A percentile compares a stretch with the other conserved stretches of the same genome.
Evolutionary conservation across 2,797 vertebrate species (phyloP).

Genomic region (Podarcis lilfordi): DNA sequence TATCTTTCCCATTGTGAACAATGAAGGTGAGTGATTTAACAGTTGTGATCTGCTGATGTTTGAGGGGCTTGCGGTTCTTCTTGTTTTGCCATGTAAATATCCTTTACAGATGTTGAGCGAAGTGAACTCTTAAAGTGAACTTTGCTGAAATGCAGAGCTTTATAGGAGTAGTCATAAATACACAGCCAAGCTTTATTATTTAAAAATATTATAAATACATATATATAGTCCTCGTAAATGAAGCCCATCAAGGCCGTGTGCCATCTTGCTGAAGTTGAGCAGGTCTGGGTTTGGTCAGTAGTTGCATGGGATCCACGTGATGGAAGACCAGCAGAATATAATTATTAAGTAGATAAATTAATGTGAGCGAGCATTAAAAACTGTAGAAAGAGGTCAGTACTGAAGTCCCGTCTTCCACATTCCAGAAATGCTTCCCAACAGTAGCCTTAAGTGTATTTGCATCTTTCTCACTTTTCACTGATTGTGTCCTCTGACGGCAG

Average conservation of each 20-base stretch:
- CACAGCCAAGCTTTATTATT: too few relatives aligned
- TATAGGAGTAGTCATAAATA: too few relatives aligned
- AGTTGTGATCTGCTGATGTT: not conserved
- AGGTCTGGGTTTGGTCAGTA: too few relatives aligned
- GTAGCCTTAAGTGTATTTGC: not conserved
- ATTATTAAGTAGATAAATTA: too few relatives aligned
- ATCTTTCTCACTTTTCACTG: slow-evolving; percentile 8
- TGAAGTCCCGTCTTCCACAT: not conserved
- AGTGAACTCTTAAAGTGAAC: not conserved
- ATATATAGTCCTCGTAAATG: too few relatives aligned
- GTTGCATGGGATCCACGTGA: too few relatives aligned
- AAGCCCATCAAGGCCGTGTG: too few relatives aligned
- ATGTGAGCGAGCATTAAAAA: not conserved
- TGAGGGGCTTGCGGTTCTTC: not conserved
- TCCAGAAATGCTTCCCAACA: not conserved
- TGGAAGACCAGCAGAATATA: too few relatives aligned
- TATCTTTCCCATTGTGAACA: not conserved
- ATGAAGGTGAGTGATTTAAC: not conserved
- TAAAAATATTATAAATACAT: too few relatives aligned
- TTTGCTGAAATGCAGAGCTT: slow-evolving; percentile 54
- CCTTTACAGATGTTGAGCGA: slow-evolving; percentile 10
- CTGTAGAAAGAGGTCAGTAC: not conserved
- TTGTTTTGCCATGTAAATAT: not conserved
- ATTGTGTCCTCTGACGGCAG: not conserved
- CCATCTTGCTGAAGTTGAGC: too few relatives aligned